Conservation (phyloP, 64 coral and sea anemone species). For the Pachyseris speciosa region DNA sequence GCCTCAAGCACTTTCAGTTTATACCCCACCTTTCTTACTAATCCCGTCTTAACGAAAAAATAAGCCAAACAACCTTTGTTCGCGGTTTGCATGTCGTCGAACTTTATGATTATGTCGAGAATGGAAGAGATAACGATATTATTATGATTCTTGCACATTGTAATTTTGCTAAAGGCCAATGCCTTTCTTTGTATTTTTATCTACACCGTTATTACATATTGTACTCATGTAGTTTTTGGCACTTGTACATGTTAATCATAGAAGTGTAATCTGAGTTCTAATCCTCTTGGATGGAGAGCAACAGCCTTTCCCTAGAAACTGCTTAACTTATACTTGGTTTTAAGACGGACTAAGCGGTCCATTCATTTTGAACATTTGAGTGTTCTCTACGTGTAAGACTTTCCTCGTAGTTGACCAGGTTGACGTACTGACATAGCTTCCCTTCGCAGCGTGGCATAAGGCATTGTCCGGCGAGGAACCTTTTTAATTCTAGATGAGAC, state of each 20-base stretch:
- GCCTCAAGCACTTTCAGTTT: background rate
- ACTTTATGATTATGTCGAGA: constrained; percentile 10
- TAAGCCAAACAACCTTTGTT: background rate
- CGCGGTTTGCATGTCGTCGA: background rate
- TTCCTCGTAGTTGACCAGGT: background rate
- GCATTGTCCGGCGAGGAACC: background rate
- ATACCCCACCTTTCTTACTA: background rate
- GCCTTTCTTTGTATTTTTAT: background rate
- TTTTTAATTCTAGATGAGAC: constrained; percentile 8
- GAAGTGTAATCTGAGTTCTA: background rate
- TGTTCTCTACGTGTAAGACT: background rate
- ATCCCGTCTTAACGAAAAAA: background rate
- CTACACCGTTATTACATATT: too few species aligned
- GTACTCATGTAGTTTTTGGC: background rate
- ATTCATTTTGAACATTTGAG: background rate
- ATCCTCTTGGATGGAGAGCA: background rate
- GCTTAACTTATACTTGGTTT: background rate
- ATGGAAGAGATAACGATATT: background rate
- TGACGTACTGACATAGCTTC: background rate
- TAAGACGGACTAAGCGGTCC: background rate
- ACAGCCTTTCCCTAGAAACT: background rate
- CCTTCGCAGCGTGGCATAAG: background rate
- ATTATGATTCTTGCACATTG: background rate
- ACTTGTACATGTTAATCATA: background rate
- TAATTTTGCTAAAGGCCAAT: background rate